Evolutionary conservation across 1,140 invertebrate genomes (phyloP), one percentile per base, ranked within the genome.

Genomic region (Ips nitidus): DNA sequence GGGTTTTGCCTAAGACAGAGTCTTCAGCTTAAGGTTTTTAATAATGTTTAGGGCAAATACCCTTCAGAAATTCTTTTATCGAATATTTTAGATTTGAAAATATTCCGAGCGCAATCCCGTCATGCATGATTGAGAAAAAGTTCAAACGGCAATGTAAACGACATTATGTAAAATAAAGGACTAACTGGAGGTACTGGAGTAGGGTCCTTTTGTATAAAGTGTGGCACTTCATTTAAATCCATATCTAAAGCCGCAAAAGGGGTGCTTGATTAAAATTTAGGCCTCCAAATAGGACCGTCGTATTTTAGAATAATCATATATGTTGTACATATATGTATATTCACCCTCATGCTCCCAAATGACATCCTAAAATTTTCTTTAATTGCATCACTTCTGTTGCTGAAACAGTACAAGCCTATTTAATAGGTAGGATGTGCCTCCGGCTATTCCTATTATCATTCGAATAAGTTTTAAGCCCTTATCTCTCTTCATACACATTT

Each of bases 171-270:
- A 69, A 69, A 69, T 69, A 69, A 69, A 52, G 57, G 57, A 45
- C 42, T 37, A 67, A 67, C 53, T 67, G 61, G 55, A 22, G 22
- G 22, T 22, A 22, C 22, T 22, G 22, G 22, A 22, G 22, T 22
- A 22, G 22, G 22, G 22, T 22, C 22, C 22, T 69, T 62, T 50
- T 50, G 45, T 61, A 38, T 38, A 58, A 40, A 61, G 6, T n/a
- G 57, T 45, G 58, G 38, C 52, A 69, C 66, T 61, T 69, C 59
- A 69, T 69, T 69, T 61, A 69, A 61, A 69, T 69, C 57, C 66
- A 69, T 69, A 69, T 47, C 66, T 55, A 69, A 69, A 61, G 66
- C 66, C 66, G 53, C 66, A 69, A 58, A 55, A 56, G 64, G 64
- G 52, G 55, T 39, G 7, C 5, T 52, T 58, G 64, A 58, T 66